Evolutionary conservation across 2,888 invertebrate genomes (phyloP).

Genomic region (Gortyna flavago): DNA sequence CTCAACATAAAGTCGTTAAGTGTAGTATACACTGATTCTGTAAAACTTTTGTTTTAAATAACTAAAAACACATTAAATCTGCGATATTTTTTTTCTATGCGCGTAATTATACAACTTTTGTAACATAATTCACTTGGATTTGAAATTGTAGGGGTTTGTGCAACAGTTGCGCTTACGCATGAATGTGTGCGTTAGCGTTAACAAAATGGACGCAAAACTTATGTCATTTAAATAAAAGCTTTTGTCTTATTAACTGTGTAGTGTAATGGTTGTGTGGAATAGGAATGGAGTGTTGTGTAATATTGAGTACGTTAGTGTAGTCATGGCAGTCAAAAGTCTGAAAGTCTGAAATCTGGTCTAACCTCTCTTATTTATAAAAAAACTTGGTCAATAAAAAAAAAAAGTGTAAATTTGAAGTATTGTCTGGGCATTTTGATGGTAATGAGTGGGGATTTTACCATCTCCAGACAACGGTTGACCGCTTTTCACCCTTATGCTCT

Average conservation of each 20-base stretch:
- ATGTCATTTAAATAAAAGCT: constrained; percentile 29
- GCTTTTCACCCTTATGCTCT: neutral
- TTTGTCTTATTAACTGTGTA: constrained; percentile 20
- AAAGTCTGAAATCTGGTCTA: constrained; percentile 44
- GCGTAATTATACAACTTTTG: neutral
- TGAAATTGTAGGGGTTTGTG: neutral
- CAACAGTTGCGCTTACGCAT: neutral
- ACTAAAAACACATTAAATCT: neutral
- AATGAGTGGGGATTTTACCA: neutral
- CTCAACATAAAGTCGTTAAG: constrained; percentile 13
- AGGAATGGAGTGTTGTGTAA: neutral
- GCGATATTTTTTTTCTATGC: neutral
- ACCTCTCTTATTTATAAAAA: constrained; percentile 18
- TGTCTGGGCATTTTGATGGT: constrained; percentile 3
- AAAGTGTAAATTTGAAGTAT: neutral
- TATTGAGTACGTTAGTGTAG: constrained; percentile 15
- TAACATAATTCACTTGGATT: neutral
- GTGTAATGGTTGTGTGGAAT: neutral
- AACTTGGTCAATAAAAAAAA: constrained; percentile 3
- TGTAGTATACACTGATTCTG: constrained; percentile 8
- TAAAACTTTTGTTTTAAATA: constrained; percentile 3
- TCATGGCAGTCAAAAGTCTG: constrained; percentile 9
- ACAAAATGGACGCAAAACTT: neutral
- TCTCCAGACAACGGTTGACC: neutral
- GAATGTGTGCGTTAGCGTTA: neutral